Evolutionary conservation across 2,797 vertebrate species (phyloP), one percentile per base, ranked within the genome.

Genomic region (Gephyroberyx darwinii): DNA sequence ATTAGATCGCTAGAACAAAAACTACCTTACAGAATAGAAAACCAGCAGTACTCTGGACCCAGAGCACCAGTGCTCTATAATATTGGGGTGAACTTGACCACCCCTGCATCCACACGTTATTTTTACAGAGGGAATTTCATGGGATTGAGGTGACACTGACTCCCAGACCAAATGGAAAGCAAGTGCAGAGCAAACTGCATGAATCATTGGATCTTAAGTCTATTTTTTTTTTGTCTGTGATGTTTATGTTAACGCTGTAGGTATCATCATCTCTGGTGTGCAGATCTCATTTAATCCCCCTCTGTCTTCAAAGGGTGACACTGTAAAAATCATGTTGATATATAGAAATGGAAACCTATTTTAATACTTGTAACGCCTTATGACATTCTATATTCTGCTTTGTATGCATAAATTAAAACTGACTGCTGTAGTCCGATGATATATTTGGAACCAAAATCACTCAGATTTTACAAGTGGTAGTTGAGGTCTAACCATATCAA

Each of bases 361-460:
- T 91, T 89, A 90, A 89, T 92, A 89, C 83, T 81, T 88, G 83
- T 88, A 90, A 89, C 67, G 86, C 88, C 82, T 90, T 87, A 86
- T 89, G 80, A 90, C 48, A 26, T 26, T 26, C 26, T 26, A 90
- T 35, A 65, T 75, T 88, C 77, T 92, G 90, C 92, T 93, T 89
- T 92, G 81, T 93, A 92, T 91, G 88, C 90, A 91, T 89, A 89
- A 91, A 92, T 92, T 90, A 92, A 92, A 93, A 80, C 82, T 88
- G 86, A 26, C 26, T 85, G 82, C 84, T 89, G 81, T 90, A 93
- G 86, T 85, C 84, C 85, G 84, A 84, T 84, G 60, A 69, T 71
- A 55, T 64, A 78, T 88, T 84, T 90, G 75, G 51, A 78, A 68
- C 72, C 76, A 43, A 77, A 81, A 57, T 69, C 52, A 55, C 31